Evolutionary conservation across 2,113 vertebrate genomes (phyloP).

Genomic region (Psettodes erumei): DNA sequence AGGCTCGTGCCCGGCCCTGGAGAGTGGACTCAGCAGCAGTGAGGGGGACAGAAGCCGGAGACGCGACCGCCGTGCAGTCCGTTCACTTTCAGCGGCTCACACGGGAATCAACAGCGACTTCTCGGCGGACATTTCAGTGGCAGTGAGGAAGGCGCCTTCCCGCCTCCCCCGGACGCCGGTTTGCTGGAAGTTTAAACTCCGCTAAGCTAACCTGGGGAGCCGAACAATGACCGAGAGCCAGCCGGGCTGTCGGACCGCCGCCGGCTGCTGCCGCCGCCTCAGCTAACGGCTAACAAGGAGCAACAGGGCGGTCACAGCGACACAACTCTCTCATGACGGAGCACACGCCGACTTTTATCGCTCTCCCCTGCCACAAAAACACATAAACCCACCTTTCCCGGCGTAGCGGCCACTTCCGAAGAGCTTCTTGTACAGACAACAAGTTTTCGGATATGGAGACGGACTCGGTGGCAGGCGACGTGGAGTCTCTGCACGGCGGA

Average conservation of each 20-base stretch:
- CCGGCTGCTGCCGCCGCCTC: slow-evolving; percentile 29
- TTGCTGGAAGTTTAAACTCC: slow-evolving; percentile 17
- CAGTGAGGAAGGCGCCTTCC: not conserved
- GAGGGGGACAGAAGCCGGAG: slow-evolving; percentile 12
- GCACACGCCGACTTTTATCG: not conserved
- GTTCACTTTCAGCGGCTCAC: slow-evolving; percentile 22
- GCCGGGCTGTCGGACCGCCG: slow-evolving; percentile 56
- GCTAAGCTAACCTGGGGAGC: slow-evolving; percentile 7
- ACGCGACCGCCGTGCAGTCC: not conserved
- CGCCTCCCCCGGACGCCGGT: not conserved
- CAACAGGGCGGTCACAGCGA: slow-evolving; percentile 9
- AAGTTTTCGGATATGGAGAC: slow-evolving; percentile 76
- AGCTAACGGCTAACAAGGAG: slow-evolving; percentile 63
- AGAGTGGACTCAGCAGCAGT: not conserved
- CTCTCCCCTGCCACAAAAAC: not conserved
- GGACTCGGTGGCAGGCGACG: slow-evolving; percentile 84
- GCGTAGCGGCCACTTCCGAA: not conserved
- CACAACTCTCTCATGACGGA: slow-evolving; percentile 14
- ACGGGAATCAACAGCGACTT: not conserved
- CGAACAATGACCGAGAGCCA: slow-evolving; percentile 52
- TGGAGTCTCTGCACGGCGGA: slow-evolving; percentile 82
- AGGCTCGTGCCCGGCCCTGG: slow-evolving; percentile 24
- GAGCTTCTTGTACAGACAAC: rapidly evolving
- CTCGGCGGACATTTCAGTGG: not conserved
- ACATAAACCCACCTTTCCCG: not conserved